Conservation (phyloP, 2,113 vertebrate genomes). For the Carassius carassius region DNA sequence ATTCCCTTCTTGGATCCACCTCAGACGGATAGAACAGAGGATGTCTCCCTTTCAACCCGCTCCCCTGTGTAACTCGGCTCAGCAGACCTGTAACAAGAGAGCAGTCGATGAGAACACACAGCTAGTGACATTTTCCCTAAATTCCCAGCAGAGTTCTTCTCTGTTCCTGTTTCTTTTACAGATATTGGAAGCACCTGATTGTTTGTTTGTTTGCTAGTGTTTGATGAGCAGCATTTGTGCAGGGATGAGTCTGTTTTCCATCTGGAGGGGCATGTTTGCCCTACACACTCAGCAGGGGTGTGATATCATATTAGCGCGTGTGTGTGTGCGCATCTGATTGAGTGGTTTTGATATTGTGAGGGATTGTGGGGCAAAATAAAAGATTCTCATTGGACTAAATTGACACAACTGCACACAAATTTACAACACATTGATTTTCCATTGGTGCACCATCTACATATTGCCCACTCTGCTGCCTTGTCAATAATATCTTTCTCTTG, state of each 20-base stretch:
- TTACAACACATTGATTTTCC: slow-evolving; percentile 38
- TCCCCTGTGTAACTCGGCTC: background rate
- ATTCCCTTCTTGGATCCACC: slow-evolving; percentile 62
- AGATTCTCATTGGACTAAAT: slow-evolving; percentile 21
- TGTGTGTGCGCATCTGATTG: slow-evolving; percentile 63
- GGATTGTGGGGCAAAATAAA: slow-evolving; percentile 42
- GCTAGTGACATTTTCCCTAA: slow-evolving; percentile 44
- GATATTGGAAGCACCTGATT: slow-evolving; percentile 12
- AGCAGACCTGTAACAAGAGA: slow-evolving; percentile 29
- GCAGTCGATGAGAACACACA: background rate
- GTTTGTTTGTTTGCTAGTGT: slow-evolving; percentile 38
- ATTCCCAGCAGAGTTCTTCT: slow-evolving; percentile 30
- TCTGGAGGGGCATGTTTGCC: slow-evolving; percentile 64
- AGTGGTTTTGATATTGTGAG: slow-evolving; percentile 50
- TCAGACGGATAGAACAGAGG: slow-evolving; percentile 33
- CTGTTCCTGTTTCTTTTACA: slow-evolving; percentile 30
- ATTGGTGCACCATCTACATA: slow-evolving; percentile 2
- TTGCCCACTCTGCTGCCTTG: slow-evolving; percentile 27
- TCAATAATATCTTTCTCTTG: slow-evolving; percentile 16
- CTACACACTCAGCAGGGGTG: slow-evolving; percentile 72
- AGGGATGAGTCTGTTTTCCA: slow-evolving; percentile 44
- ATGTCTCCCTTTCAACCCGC: background rate
- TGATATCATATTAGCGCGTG: slow-evolving; percentile 69
- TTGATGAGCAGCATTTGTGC: slow-evolving; percentile 31
- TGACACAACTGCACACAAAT: slow-evolving; percentile 26